phyloP scores from a whole-genome alignment of 2,797 vertebrate species.

The Sparidentex hasta region DNA sequence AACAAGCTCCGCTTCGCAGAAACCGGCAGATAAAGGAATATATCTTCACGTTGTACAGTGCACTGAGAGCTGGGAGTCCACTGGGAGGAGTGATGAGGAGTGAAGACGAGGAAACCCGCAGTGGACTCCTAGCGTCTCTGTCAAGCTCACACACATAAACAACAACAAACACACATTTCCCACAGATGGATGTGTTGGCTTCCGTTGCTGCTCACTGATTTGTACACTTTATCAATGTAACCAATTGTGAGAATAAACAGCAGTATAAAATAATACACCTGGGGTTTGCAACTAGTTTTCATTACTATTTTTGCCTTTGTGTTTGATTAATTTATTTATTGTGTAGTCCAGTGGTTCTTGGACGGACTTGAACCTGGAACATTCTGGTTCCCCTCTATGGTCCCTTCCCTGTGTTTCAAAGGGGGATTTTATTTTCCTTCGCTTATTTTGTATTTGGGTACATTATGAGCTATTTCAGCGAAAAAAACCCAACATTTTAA shows the following conservation, averaged over 20 bases:
- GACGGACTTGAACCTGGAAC: too few relatives aligned
- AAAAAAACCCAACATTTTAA: too few relatives aligned
- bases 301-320: neutral
- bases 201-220: constrained; percentile 89
- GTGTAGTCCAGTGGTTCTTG: neutral
- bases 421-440: too few relatives aligned
- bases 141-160: constrained; percentile 64
- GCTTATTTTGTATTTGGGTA: too few relatives aligned
- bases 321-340: neutral
- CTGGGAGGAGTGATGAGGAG: constrained; percentile 25
- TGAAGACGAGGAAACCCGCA: constrained; percentile 20
- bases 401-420: too few relatives aligned
- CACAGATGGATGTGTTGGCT: constrained; percentile 78
- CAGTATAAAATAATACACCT: constrained; percentile 77
- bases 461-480: too few relatives aligned
- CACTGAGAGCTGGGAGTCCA: constrained; percentile 58
- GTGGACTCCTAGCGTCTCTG: constrained; percentile 60
- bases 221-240: constrained; percentile 93
- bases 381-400: too few relatives aligned
- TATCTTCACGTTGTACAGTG: constrained; percentile 74
- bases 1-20: constrained; percentile 68
- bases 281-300: neutral
- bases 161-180: constrained; percentile 63
- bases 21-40: constrained; percentile 50
- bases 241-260: constrained; percentile 94